Percentiles rank a stretch among this genome's conserved stretches.
Conservation (phyloP, 2,888 invertebrate species). For the Drosophila sordidapex region DNA sequence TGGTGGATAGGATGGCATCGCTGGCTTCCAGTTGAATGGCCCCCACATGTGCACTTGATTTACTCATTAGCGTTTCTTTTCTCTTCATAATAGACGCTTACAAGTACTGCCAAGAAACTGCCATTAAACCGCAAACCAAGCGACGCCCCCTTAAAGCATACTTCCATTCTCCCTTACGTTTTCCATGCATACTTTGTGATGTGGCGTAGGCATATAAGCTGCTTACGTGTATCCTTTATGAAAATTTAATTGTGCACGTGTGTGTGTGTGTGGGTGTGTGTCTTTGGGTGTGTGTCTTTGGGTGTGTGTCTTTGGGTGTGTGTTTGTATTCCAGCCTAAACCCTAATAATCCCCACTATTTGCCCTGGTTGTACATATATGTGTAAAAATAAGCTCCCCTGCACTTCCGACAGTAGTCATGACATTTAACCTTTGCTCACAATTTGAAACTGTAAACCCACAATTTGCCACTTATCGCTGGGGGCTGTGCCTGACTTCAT, state of each 20-base stretch:
- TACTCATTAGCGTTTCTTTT: constrained; percentile 80
- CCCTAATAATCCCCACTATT: constrained; percentile 78
- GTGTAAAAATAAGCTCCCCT: constrained; percentile 7
- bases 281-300: background rate
- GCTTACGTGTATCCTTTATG: constrained; percentile 77
- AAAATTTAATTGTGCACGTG: constrained; percentile 68
- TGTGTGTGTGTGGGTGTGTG: background rate
- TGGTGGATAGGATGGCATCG: background rate
- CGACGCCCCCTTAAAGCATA: constrained; percentile 9
- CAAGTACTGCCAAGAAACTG: constrained; percentile 56
- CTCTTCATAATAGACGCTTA: constrained; percentile 77
- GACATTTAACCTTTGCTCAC: constrained; percentile 33
- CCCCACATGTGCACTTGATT: constrained; percentile 75
- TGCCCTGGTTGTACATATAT: constrained; percentile 25
- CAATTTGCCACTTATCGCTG: constrained; percentile 12
- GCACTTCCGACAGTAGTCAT: constrained; percentile 45
- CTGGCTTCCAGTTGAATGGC: background rate
- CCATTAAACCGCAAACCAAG: constrained; percentile 30
- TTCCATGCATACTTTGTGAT: constrained; percentile 38
- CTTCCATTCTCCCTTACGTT: background rate
- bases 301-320: background rate
- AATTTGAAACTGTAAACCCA: constrained; percentile 2
- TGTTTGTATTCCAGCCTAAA: constrained; percentile 39
- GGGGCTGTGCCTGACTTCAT: constrained; percentile 1
- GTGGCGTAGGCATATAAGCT: constrained; percentile 67